Base-by-base conservation (phyloP, 2,888 invertebrate species). In the Dermolepida albohirtum region DNA sequence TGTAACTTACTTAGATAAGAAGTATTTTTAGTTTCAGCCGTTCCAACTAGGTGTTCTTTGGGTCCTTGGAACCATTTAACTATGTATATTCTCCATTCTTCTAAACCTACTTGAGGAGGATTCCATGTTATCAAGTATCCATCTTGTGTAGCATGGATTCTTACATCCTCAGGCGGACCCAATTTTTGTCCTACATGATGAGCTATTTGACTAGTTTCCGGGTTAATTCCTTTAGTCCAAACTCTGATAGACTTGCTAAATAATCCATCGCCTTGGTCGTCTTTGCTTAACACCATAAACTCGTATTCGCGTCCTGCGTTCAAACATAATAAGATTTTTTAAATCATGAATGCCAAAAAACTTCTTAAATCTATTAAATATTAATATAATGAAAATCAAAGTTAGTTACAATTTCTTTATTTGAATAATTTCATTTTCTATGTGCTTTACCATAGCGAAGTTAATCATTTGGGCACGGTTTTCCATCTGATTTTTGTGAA, bases 271-370 rank as follows among this genome's bases (percentile, higher is more conserved):
- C 96, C 96, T 69, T 89, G 87, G 77, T 91, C 89, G 82, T 97
- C 96, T 81, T 94, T 92, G 74, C 95, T 91, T 55, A 95, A 87
- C 54, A 97, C 93, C 88, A 95, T 94, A 79, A 97, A 90, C 84
- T 97, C 96, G 83, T 97, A 97, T 78, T 92, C 90, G 17, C 91
- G 87, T 70, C 85, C 83, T 82, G 55, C 43, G 34, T 5, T 34
- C 34, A 34, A 34, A 34, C 1, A 34, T 34, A 10, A 34, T 34
- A 34, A 34, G 2, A 8, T 34, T 8, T 34, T 34, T 34, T 6
- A 5, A 6, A 34, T 34, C 2, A 34, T 1, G 6, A 8, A 34
- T 7, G 10, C 6, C 6, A 6, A 2, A 34, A 34, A 34, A 5
- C 34, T 34, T 34, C 4, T 22, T 22, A 22, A 22, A 22, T 22